phyloP scores from a whole-genome alignment of 2,888 invertebrate species.

The Pammene fasciana region DNA sequence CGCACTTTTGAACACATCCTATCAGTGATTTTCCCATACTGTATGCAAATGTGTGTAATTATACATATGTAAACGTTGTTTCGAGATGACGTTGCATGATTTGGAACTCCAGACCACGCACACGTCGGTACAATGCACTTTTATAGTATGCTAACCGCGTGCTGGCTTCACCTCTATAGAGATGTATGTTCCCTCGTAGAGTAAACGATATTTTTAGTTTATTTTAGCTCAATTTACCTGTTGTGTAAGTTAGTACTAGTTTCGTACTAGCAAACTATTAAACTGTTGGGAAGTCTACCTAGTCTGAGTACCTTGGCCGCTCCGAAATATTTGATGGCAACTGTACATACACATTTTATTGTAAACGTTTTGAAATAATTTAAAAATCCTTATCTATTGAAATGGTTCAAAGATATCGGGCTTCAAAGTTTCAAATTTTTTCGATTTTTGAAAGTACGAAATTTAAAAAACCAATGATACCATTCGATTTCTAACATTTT shows the following conservation, averaged over 20 bases:
- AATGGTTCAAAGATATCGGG: too few relatives aligned
- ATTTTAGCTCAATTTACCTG: neutral
- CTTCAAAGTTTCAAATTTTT: too few relatives aligned
- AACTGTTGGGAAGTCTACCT: too few relatives aligned
- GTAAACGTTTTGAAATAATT: too few relatives aligned
- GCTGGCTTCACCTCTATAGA: conserved; percentile 56
- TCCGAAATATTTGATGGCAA: too few relatives aligned
- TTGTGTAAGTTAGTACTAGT: too few relatives aligned
- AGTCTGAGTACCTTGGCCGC: conserved; percentile 22
- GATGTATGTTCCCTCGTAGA: conserved; percentile 47
- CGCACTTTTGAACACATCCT: conserved; percentile 19
- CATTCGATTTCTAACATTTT: too few relatives aligned
- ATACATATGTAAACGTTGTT: conserved; percentile 47
- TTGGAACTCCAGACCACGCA: conserved; percentile 41
- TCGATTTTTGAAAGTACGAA: too few relatives aligned
- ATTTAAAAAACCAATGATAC: too few relatives aligned
- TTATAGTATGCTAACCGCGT: conserved; percentile 73
- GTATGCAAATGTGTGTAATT: conserved; percentile 36
- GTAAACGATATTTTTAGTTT: conserved; percentile 12
- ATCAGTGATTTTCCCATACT: conserved; percentile 37
- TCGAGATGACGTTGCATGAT: conserved; percentile 58
- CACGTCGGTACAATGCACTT: conserved; percentile 73
- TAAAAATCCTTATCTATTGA: too few relatives aligned
- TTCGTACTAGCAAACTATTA: too few relatives aligned
- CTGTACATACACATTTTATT: too few relatives aligned